These are phyloP conservation scores for Nasonia oneida DNA, from an alignment of 2,888 invertebrate species.

Conservation along the genomic window DNA sequence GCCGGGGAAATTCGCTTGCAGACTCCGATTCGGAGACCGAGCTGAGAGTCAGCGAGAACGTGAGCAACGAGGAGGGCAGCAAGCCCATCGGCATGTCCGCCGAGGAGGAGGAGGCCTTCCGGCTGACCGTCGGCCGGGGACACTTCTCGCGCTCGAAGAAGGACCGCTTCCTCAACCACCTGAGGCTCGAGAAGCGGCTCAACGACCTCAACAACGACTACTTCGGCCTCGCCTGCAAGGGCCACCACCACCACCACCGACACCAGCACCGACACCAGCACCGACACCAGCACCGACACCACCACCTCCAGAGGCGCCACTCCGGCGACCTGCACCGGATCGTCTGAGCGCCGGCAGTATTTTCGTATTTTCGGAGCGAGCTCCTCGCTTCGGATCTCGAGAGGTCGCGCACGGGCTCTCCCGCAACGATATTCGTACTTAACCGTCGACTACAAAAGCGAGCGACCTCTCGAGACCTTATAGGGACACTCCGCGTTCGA, in stretches of 20 bases:
- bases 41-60: slow-evolving; percentile 58
- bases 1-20: background rate
- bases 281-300: slow-evolving; percentile 27
- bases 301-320: slow-evolving; percentile 55
- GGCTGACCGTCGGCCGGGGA: slow-evolving; percentile 72
- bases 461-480: slow-evolving; percentile 26
- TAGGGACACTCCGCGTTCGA: no score
- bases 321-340: slow-evolving; percentile 46
- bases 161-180: slow-evolving; percentile 73
- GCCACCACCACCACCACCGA: slow-evolving; percentile 39
- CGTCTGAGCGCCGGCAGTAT: slow-evolving; percentile 29
- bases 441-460: background rate
- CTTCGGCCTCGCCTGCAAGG: slow-evolving; percentile 68
- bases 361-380: background rate
- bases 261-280: background rate
- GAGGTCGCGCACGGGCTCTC: background rate
- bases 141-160: slow-evolving; percentile 74
- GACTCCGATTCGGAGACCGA: slow-evolving; percentile 67
- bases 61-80: slow-evolving; percentile 62
- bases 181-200: slow-evolving; percentile 72
- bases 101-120: slow-evolving; percentile 72
- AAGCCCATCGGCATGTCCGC: slow-evolving; percentile 67
- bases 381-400: background rate
- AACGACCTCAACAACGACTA: slow-evolving; percentile 71
- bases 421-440: background rate